Conservation (phyloP, 2,797 vertebrate species). For the Yasuhikotakia modesta region DNA sequence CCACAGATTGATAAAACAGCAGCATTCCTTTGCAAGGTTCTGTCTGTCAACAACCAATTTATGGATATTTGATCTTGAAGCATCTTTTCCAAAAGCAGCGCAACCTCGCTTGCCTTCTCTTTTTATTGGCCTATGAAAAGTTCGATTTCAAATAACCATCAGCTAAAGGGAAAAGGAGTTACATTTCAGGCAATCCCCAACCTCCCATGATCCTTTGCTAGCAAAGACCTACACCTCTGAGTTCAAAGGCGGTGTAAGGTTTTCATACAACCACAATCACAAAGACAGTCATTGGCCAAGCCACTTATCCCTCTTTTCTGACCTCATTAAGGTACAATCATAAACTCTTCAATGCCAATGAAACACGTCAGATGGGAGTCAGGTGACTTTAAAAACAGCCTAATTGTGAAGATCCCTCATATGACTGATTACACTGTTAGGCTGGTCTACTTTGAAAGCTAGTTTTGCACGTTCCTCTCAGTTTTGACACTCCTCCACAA, state of each 20-base stretch:
- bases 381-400: no score
- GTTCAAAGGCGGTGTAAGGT: background rate
- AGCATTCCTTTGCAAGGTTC: constrained; percentile 31
- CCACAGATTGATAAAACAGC: constrained; percentile 59
- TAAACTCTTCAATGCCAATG: background rate
- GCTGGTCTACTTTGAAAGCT: no score
- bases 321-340: background rate
- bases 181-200: constrained; percentile 52
- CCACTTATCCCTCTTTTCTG: background rate
- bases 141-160: constrained; percentile 45
- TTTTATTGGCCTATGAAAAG: constrained; percentile 46
- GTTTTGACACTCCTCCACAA: constrained; percentile 6
- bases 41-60: constrained; percentile 45
- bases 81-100: constrained; percentile 33
- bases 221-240: background rate
- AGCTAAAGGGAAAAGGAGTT: constrained; percentile 24
- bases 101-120: constrained; percentile 40
- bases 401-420: no score
- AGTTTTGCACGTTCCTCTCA: background rate
- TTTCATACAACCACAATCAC: constrained; percentile 4
- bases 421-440: no score
- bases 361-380: no score
- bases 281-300: constrained; percentile 18
- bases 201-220: constrained; percentile 16
- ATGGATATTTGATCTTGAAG: constrained; percentile 42